Evolutionary conservation across 1,140 invertebrate species (phyloP).

Genomic region (Bombus turneri): DNA sequence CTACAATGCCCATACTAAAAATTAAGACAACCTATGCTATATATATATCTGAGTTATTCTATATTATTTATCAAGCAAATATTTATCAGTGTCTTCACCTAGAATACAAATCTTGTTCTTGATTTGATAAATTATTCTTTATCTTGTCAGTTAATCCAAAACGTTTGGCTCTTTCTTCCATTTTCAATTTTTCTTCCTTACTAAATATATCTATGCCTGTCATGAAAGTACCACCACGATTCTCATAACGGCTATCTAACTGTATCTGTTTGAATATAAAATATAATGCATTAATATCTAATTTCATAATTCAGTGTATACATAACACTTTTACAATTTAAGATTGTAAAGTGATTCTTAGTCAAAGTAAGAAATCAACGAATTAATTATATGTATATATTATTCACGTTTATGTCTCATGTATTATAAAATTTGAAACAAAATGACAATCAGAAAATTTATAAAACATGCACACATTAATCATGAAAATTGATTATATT

Average conservation of each 20-base stretch:
- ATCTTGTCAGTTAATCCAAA: constrained; percentile 85
- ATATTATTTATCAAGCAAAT: not conserved
- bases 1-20: constrained; percentile 85
- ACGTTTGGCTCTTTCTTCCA: constrained; percentile 87
- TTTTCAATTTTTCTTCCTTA: constrained; percentile 85
- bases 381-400: not conserved
- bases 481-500: not conserved
- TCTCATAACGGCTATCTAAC: constrained; percentile 71
- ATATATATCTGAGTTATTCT: not conserved
- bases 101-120: constrained; percentile 86
- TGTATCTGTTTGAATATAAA: constrained; percentile 43
- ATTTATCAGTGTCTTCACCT: constrained; percentile 75
- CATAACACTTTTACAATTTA: not conserved
- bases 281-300: not conserved
- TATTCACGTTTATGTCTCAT: not conserved
- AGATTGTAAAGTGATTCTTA: not conserved
- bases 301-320: not conserved
- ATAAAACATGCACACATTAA: not conserved
- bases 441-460: not conserved
- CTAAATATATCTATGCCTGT: constrained; percentile 85
- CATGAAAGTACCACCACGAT: constrained; percentile 82
- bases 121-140: constrained; percentile 82
- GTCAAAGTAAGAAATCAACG: not conserved
- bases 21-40: constrained; percentile 14
- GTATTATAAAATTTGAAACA: not conserved